Conservation (phyloP, 2,888 invertebrate genomes). For the Lydus trimaculatus region DNA sequence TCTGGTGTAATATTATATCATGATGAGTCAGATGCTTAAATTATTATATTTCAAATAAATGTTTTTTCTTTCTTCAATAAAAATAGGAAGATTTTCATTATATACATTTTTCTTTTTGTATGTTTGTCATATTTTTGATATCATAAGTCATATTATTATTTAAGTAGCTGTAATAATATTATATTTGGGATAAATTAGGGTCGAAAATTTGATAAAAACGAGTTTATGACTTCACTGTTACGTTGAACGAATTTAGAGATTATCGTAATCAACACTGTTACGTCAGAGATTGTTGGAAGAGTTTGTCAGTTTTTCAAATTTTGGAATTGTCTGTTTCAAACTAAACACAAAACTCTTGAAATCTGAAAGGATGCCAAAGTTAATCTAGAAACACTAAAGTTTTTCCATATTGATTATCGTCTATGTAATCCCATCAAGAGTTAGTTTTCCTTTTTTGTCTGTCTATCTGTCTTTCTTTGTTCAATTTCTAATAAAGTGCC, state of each 20-base stretch:
- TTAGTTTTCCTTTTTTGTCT: background rate
- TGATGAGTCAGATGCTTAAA: too few species aligned
- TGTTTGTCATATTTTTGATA: too few species aligned
- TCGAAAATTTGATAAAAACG: background rate
- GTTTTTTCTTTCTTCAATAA: too few species aligned
- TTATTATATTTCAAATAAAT: too few species aligned
- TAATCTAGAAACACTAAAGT: constrained; percentile 28
- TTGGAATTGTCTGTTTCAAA: background rate
- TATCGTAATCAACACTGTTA: background rate
- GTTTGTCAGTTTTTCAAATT: background rate
- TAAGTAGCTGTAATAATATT: background rate
- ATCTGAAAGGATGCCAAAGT: constrained; percentile 6
- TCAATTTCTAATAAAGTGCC: constrained; percentile 22
- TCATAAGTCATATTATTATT: background rate
- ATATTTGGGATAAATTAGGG: too few species aligned
- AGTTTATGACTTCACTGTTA: background rate
- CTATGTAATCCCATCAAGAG: constrained; percentile 18
- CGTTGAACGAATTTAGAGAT: background rate
- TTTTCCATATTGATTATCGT: constrained; percentile 30
- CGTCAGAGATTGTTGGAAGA: background rate
- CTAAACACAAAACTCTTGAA: background rate
- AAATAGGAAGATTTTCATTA: too few species aligned
- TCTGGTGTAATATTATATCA: too few species aligned
- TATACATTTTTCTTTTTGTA: too few species aligned
- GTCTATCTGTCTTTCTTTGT: constrained; percentile 3